phyloP scores from a whole-genome alignment of 1,140 invertebrate genomes.

The Hetaerina americana region DNA sequence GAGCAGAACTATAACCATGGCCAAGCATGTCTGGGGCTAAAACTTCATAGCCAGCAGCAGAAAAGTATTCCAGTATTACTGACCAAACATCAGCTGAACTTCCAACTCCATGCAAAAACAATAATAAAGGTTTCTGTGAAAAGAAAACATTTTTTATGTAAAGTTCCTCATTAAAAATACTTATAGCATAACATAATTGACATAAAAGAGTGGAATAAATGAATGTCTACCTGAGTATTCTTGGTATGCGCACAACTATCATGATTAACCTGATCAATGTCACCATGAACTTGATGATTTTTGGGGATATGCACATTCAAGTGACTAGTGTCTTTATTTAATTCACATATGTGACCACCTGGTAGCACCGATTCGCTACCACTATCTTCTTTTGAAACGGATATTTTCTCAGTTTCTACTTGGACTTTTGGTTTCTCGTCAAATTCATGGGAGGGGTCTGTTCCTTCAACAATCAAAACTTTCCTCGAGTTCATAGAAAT shows the following conservation, averaged over 20 bases:
- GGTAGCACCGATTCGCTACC: background rate
- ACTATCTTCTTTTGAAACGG: background rate
- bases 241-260: background rate
- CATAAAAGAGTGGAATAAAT: background rate
- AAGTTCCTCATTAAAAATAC: background rate
- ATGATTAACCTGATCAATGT: background rate
- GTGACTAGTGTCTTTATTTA: background rate
- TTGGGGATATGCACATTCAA: background rate
- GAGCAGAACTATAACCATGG: slow-evolving; percentile 54
- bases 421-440: background rate
- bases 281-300: background rate
- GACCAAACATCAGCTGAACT: slow-evolving; percentile 54
- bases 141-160: background rate
- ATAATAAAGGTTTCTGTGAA: slow-evolving; percentile 39
- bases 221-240: background rate
- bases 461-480: background rate
- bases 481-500: background rate
- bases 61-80: slow-evolving; percentile 47
- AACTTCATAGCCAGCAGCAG: slow-evolving; percentile 46
- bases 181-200: background rate
- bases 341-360: background rate
- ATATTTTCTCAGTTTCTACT: background rate
- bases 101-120: slow-evolving; percentile 61
- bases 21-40: slow-evolving; percentile 57
- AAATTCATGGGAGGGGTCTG: too few relatives aligned